These are phyloP conservation scores for Cataglyphis cursor DNA, from an alignment of 2,888 invertebrate species.

Conservation along the genomic window DNA sequence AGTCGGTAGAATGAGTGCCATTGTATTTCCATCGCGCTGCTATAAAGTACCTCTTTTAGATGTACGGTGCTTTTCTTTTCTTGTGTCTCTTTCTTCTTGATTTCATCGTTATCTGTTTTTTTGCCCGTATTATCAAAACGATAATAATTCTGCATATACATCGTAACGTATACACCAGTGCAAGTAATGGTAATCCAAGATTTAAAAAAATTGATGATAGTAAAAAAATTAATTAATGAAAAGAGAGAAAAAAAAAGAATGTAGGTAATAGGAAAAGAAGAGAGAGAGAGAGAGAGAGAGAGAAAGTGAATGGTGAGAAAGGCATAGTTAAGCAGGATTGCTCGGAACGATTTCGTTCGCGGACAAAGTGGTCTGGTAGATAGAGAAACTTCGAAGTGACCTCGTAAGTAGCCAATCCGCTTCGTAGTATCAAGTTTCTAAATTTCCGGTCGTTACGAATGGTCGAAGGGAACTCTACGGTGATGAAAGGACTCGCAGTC, in stretches of 20 bases:
- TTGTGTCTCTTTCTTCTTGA: conserved; percentile 3
- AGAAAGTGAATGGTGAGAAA: conserved; percentile 34
- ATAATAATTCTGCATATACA: conserved; percentile 37
- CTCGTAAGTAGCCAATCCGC: conserved; percentile 67
- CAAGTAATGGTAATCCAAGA: not conserved
- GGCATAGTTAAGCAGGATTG: conserved; percentile 52
- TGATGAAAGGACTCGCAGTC: conserved; percentile 55
- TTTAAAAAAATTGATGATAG: not conserved
- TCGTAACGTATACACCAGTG: not conserved
- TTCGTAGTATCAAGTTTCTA: conserved; percentile 81
- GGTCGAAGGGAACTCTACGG: conserved; percentile 53
- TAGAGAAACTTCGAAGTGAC: conserved; percentile 72
- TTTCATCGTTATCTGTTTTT: conserved; percentile 22
- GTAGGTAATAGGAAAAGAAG: not conserved
- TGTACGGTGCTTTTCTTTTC: conserved; percentile 61
- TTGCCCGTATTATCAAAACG: conserved; percentile 57
- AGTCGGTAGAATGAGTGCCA: conserved; percentile 75
- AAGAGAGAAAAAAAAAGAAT: conserved; percentile 1
- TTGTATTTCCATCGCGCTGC: conserved; percentile 81
- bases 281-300: conserved; percentile 34
- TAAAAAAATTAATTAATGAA: not conserved
- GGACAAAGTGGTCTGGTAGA: conserved; percentile 65
- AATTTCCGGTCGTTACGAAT: conserved; percentile 79
- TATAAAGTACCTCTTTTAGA: conserved; percentile 77
- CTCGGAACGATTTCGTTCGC: conserved; percentile 66